A percentile compares a stretch with the other conserved stretches of the same genome.
Evolutionary conservation across 2,797 vertebrate species (phyloP).

Genomic region (Xiphophorus birchmanni): DNA sequence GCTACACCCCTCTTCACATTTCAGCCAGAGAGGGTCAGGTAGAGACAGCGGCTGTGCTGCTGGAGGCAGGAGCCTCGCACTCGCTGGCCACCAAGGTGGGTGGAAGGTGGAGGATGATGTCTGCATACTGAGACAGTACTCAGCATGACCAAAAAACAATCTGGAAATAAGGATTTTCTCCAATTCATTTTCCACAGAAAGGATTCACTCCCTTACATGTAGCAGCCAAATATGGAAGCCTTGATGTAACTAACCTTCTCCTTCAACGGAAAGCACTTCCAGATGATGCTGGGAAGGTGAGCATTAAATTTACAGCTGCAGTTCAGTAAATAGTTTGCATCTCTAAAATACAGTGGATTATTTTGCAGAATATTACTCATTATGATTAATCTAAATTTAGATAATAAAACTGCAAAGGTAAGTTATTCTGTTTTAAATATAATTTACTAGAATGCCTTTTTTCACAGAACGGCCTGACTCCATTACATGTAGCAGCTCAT

Average conservation of each 20-base stretch:
- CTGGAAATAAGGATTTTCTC: neutral
- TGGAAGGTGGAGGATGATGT: neutral
- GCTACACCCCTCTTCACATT: slow-evolving; percentile 95
- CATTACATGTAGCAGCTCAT: slow-evolving; percentile 94
- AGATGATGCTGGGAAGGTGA: slow-evolving; percentile 94
- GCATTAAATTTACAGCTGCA: slow-evolving; percentile 4
- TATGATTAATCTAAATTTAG: neutral
- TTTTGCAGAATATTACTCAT: neutral
- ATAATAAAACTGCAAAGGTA: neutral
- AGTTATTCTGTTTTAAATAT: neutral
- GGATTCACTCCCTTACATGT: slow-evolving; percentile 97
- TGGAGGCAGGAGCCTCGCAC: slow-evolving; percentile 94
- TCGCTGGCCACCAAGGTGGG: slow-evolving; percentile 93
- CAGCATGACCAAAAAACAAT: neutral
- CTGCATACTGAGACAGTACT: neutral
- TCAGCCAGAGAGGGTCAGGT: slow-evolving; percentile 94
- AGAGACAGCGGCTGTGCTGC: slow-evolving; percentile 89
- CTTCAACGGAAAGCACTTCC: slow-evolving; percentile 89
- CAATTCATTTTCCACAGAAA: slow-evolving; percentile 82
- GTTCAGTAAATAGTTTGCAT: neutral
- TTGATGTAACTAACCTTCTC: slow-evolving; percentile 94
- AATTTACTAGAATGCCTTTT: slow-evolving; percentile 19
- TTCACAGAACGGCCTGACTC: slow-evolving; percentile 92
- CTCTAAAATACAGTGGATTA: neutral
- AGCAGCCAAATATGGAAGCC: slow-evolving; percentile 95